These are phyloP conservation scores for Rhodophaea formosa DNA, from an alignment of 2,888 invertebrate species.

Conservation along the genomic window DNA sequence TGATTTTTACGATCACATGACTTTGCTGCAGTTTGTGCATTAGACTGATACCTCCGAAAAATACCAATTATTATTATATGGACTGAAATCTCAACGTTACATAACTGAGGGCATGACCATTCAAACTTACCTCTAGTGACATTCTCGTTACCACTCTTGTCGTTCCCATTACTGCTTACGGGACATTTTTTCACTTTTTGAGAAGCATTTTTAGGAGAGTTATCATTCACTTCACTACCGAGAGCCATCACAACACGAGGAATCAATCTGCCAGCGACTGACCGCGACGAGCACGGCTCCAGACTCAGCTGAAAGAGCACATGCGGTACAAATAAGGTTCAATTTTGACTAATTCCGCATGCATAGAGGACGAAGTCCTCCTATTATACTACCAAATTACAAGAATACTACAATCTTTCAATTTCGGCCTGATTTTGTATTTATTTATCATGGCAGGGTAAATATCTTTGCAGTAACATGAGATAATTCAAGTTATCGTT, in stretches of 20 bases:
- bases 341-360: constrained; percentile 60
- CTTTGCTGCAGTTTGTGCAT: constrained; percentile 41
- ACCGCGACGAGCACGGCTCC: constrained; percentile 75
- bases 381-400: constrained; percentile 30
- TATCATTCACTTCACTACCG: constrained; percentile 81
- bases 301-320: constrained; percentile 79
- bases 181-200: constrained; percentile 79
- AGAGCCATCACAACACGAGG: constrained; percentile 82
- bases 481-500: background rate
- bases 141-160: constrained; percentile 66
- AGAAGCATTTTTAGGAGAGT: constrained; percentile 68
- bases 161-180: constrained; percentile 63
- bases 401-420: background rate
- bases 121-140: constrained; percentile 72
- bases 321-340: constrained; percentile 76
- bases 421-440: background rate
- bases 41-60: constrained; percentile 34
- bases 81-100: constrained; percentile 63
- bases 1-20: constrained; percentile 69
- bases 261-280: constrained; percentile 74
- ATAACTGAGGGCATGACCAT: constrained; percentile 74
- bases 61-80: constrained; percentile 35
- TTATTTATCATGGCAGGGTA: background rate
- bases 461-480: background rate
- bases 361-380: constrained; percentile 37